Conservation (phyloP, 2,113 vertebrate species). For the Hemibagrus wyckioides region DNA sequence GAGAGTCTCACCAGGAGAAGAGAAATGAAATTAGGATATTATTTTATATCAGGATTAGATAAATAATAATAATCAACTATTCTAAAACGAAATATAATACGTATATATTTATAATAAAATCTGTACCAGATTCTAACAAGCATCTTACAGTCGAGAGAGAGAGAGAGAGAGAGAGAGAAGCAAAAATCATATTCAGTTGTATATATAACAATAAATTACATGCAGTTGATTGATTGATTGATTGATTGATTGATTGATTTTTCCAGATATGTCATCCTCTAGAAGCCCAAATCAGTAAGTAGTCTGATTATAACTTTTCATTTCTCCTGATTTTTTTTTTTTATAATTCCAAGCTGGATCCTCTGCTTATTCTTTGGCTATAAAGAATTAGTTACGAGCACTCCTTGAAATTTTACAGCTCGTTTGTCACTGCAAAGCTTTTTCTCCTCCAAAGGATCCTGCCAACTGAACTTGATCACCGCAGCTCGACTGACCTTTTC, state of each 20-base stretch:
- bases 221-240: not conserved
- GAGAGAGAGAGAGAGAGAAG: not conserved
- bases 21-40: not conserved
- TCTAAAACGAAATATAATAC: not conserved
- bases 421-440: not conserved
- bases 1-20: conserved; percentile 28
- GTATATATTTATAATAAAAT: not conserved
- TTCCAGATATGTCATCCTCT: conserved; percentile 64
- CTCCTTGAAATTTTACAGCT: not conserved
- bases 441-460: not conserved
- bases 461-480: not conserved
- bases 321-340: not conserved
- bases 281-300: conserved; percentile 67
- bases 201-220: not conserved
- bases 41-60: not conserved
- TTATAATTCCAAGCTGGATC: not conserved
- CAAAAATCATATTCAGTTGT: not conserved
- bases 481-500: not conserved
- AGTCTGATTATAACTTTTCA: not conserved
- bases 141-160: not conserved
- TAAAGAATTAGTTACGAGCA: not conserved
- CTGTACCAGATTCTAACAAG: not conserved
- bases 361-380: not conserved
- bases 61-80: not conserved
- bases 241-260: not conserved